phyloP scores from a whole-genome alignment of 2,113 vertebrate genomes.

The Cyanoderma ruficeps region DNA sequence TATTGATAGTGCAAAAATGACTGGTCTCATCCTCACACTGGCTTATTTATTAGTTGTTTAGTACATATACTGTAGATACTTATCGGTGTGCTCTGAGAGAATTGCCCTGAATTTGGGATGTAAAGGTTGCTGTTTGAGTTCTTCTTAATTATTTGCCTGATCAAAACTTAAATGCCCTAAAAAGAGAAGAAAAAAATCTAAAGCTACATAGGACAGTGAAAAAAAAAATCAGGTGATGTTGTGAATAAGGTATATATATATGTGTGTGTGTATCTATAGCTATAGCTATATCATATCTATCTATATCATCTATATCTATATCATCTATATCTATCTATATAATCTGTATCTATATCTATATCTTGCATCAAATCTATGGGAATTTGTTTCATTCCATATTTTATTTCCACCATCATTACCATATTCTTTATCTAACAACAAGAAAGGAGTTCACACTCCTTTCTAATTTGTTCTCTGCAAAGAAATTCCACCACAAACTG shows the following conservation, averaged over 20 bases:
- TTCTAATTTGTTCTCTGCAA: background rate
- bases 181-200: background rate
- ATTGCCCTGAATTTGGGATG: constrained; percentile 51
- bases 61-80: background rate
- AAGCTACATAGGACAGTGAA: background rate
- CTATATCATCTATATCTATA: too few relatives aligned
- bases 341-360: background rate
- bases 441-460: background rate
- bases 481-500: background rate
- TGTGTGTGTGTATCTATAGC: too few relatives aligned
- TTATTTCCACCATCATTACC: background rate
- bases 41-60: background rate
- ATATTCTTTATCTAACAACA: background rate
- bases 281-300: too few relatives aligned
- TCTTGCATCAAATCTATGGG: background rate
- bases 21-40: background rate
- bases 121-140: constrained; percentile 50
- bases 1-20: background rate
- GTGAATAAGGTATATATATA: background rate
- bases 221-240: background rate
- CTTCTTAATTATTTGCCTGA: constrained; percentile 44
- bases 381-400: background rate
- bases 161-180: constrained; percentile 15
- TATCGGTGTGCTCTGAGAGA: constrained; percentile 41
- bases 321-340: too few relatives aligned